Evolutionary conservation across 2,797 vertebrate species (phyloP).

Genomic region (Manis pentadactyla): DNA sequence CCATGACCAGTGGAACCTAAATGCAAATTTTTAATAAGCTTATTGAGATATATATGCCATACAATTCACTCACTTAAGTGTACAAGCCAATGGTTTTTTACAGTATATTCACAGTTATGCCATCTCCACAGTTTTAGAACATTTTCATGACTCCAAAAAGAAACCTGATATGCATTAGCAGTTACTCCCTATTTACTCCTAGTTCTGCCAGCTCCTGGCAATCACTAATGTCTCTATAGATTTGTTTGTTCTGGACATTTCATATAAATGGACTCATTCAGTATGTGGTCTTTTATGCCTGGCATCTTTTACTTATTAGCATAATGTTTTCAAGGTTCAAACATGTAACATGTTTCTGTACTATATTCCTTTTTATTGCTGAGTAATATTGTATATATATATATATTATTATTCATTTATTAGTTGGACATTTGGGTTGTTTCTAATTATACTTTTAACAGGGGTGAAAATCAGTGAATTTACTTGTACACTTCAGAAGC

Average conservation of each 20-base stretch:
- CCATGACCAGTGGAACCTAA: neutral
- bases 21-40: neutral
- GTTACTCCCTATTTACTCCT: neutral
- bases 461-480: neutral
- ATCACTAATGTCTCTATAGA: neutral
- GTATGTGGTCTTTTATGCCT: neutral
- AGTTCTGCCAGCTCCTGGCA: neutral
- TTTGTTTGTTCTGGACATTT: neutral
- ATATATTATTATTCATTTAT: neutral
- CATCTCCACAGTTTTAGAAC: neutral
- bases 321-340: neutral
- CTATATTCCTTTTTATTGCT: neutral
- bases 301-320: neutral
- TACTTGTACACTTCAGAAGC: neutral
- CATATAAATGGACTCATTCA: neutral
- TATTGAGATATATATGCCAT: neutral
- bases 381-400: neutral
- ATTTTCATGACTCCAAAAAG: neutral
- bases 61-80: neutral
- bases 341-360: neutral
- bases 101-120: neutral
- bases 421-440: neutral
- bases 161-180: neutral
- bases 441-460: conserved; percentile 6
- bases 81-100: neutral